phyloP scores from a whole-genome alignment of 2,113 vertebrate species.

The Serilophus lunatus region DNA sequence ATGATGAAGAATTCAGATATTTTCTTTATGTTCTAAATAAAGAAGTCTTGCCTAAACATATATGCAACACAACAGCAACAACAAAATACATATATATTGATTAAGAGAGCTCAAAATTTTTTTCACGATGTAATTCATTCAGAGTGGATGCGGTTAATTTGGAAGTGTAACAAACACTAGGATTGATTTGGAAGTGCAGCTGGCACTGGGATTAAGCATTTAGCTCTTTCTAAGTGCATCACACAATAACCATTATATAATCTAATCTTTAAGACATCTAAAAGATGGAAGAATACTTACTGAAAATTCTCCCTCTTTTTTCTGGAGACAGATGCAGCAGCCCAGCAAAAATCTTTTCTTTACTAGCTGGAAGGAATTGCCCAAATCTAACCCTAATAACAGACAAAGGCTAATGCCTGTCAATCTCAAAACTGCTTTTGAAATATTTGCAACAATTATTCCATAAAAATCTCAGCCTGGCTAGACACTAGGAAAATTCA shows the following conservation, averaged over 20 bases:
- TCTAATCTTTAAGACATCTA: not conserved
- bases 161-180: not conserved
- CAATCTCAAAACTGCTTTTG: not conserved
- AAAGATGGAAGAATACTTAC: not conserved
- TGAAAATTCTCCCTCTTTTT: not conserved
- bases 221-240: not conserved
- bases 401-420: not conserved
- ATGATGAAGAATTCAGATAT: not conserved
- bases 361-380: not conserved
- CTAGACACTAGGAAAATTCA: not conserved
- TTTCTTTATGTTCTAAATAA: not conserved
- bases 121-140: not conserved
- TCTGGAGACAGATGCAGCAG: not conserved
- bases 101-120: not conserved
- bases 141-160: not conserved
- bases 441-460: not conserved
- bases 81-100: not conserved
- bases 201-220: not conserved
- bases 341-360: not conserved
- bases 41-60: not conserved
- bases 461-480: not conserved
- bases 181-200: not conserved
- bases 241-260: not conserved
- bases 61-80: not conserved
- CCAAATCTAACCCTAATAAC: not conserved